Conservation (phyloP, 2,888 invertebrate species). For the Cephus rjabovi region DNA sequence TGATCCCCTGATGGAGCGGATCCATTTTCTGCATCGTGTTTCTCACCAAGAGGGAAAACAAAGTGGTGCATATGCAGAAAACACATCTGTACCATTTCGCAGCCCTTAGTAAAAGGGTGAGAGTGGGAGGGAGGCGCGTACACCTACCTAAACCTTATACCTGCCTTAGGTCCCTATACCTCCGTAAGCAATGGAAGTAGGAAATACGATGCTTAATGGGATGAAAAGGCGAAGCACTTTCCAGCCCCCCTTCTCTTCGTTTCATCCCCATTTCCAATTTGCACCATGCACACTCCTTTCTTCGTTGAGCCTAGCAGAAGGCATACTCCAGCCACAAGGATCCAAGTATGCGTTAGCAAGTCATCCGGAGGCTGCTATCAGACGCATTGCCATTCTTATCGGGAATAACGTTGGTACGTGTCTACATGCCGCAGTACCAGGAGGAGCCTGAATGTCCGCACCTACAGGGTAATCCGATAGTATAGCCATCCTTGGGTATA, state of each 20-base stretch:
- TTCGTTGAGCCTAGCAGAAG: background rate
- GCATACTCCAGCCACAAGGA: background rate
- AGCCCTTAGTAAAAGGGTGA: background rate
- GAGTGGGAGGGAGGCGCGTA: background rate
- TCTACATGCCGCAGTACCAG: conserved; percentile 3
- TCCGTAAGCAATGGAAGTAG: background rate
- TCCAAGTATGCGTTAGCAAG: conserved; percentile 7
- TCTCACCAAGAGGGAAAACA: background rate
- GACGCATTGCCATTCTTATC: conserved; percentile 43
- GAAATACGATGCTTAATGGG: conserved; percentile 11
- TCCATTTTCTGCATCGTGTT: background rate
- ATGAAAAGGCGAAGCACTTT: conserved; percentile 31
- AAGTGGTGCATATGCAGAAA: background rate
- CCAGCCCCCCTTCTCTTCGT: background rate
- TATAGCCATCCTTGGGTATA: background rate
- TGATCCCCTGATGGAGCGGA: background rate
- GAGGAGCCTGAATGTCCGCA: background rate
- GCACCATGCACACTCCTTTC: background rate
- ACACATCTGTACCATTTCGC: background rate
- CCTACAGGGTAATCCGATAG: background rate
- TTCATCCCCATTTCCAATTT: background rate
- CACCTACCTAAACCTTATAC: background rate
- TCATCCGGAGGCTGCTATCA: conserved; percentile 26
- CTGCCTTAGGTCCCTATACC: background rate
- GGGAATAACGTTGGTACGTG: conserved; percentile 36